These are phyloP conservation scores for Pagetopsis macropterus DNA, from an alignment of 2,797 vertebrate species.

Conservation along the genomic window DNA sequence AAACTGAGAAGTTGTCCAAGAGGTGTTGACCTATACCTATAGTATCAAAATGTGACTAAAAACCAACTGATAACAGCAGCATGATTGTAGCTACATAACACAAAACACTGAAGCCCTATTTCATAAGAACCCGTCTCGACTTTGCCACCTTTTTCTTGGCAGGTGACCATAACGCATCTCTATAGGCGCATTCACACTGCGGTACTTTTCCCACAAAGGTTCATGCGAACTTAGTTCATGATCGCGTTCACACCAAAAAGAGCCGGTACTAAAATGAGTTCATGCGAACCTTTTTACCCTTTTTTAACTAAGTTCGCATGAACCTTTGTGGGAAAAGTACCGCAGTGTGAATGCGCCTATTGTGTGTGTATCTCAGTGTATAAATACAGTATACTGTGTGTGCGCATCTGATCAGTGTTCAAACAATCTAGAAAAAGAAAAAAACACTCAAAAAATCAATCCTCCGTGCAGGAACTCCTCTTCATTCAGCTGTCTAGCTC, in stretches of 20 bases:
- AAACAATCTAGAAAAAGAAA: slow-evolving; percentile 5
- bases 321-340: too few species aligned
- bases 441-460: slow-evolving; percentile 38
- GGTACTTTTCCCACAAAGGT: too few species aligned
- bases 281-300: too few species aligned
- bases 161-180: slow-evolving; percentile 26
- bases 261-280: too few species aligned
- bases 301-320: too few species aligned
- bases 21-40: slow-evolving; percentile 15
- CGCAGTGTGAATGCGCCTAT: too few species aligned
- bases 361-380: slow-evolving; percentile 16
- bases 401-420: slow-evolving; percentile 29
- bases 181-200: background rate
- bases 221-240: too few species aligned
- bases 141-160: slow-evolving; percentile 3
- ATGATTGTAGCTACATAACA: slow-evolving; percentile 22
- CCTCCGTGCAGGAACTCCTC: slow-evolving; percentile 67
- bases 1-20: background rate
- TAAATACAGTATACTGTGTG: slow-evolving; percentile 7
- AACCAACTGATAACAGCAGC: slow-evolving; percentile 37
- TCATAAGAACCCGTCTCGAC: slow-evolving; percentile 17
- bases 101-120: slow-evolving; percentile 35
- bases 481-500: slow-evolving; percentile 65
- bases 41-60: slow-evolving; percentile 17
- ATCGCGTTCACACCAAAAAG: too few species aligned